Conservation (phyloP, 2,888 invertebrate species). For the Heliconius cydno region DNA sequence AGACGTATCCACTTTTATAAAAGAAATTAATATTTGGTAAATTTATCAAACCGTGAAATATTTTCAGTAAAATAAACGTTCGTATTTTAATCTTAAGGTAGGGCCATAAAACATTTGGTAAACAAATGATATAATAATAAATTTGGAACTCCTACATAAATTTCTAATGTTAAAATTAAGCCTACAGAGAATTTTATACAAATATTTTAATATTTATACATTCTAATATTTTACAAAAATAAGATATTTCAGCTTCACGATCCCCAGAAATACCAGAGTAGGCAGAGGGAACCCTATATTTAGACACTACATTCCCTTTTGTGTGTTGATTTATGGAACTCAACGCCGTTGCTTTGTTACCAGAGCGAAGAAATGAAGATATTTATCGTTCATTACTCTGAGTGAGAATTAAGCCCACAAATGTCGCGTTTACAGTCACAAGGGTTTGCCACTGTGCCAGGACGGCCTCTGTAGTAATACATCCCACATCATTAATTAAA, state of each 20-base stretch:
- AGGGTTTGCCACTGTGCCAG: too few species aligned
- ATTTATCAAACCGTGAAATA: constrained; percentile 4
- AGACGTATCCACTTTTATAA: constrained; percentile 1
- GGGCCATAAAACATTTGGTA: constrained; percentile 26
- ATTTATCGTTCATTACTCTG: too few species aligned
- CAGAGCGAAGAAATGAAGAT: too few species aligned
- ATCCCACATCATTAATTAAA: constrained; percentile 70
- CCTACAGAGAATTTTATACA: constrained; percentile 39
- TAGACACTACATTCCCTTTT: too few species aligned
- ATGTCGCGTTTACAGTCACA: too few species aligned
- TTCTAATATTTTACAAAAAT: constrained; percentile 45
- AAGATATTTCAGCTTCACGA: constrained; percentile 45
- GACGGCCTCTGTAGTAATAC: constrained; percentile 38
- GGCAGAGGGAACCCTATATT: too few species aligned
- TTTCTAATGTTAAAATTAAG: constrained; percentile 35
- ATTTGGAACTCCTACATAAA: constrained; percentile 41
- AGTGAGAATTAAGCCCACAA: too few species aligned
- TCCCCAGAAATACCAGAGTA: too few species aligned
- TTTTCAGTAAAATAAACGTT: constrained; percentile 15
- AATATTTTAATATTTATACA: constrained; percentile 38
- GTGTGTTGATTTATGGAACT: too few species aligned
- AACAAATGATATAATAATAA: constrained; percentile 39
- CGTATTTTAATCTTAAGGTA: constrained; percentile 2
- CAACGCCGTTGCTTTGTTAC: too few species aligned
- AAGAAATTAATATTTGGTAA: neutral